These are phyloP conservation scores for Morone chrysops DNA, from an alignment of 2,113 vertebrate genomes.

Conservation along the genomic window DNA sequence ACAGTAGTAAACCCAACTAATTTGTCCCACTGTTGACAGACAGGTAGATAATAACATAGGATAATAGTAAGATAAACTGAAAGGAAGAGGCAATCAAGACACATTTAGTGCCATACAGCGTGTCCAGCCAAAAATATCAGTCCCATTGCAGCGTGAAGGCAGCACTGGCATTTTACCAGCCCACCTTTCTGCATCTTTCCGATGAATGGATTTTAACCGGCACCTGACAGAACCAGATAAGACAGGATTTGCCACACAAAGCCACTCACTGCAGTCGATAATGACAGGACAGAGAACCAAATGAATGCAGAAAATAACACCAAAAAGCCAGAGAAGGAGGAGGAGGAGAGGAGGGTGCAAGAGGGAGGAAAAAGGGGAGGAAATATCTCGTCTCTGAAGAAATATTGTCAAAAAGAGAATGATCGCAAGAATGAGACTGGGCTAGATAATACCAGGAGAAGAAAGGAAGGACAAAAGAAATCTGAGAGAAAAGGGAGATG, in stretches of 20 bases:
- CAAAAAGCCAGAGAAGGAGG: conserved; percentile 39
- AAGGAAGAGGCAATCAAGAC: not conserved
- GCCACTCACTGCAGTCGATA: conserved; percentile 55
- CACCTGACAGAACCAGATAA: conserved; percentile 80
- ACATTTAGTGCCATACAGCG: conserved; percentile 14
- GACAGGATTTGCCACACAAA: conserved; percentile 67
- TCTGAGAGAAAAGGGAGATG: conserved; percentile 59
- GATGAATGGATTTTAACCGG: conserved; percentile 68
- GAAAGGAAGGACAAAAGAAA: conserved; percentile 64
- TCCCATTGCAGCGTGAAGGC: conserved; percentile 39
- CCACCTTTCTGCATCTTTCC: conserved; percentile 61
- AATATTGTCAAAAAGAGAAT: conserved; percentile 65
- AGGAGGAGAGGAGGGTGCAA: conserved; percentile 14
- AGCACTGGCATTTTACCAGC: conserved; percentile 64
- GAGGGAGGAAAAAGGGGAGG: conserved; percentile 15
- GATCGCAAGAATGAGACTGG: conserved; percentile 47
- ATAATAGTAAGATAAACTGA: conserved; percentile 14
- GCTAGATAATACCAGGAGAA: conserved; percentile 57
- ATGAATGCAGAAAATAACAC: conserved; percentile 31
- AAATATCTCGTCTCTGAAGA: conserved; percentile 58
- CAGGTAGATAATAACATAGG: conserved; percentile 5
- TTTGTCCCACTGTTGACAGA: not conserved
- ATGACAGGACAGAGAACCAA: conserved; percentile 57
- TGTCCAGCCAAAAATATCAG: conserved; percentile 46
- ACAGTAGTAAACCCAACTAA: not conserved